Evolutionary conservation across 1,140 invertebrate species (phyloP), one percentile per base, ranked within the genome.

Genomic region (Muscidifurax raptorellus): DNA sequence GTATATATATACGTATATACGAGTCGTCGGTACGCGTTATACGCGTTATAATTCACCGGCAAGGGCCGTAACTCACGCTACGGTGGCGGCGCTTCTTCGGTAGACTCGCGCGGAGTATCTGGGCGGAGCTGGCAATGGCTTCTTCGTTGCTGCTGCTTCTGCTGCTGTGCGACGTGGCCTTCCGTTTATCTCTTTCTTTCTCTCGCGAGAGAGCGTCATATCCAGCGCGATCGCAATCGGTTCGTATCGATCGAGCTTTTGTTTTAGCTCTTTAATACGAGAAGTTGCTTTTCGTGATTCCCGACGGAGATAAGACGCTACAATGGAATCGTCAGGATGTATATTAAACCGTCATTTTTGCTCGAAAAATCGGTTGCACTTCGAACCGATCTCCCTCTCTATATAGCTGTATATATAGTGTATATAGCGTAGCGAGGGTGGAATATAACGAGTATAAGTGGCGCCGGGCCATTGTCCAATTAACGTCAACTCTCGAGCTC

Each of bases 41-140:
- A 90, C 88, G 87, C 88, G 88, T 91, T 92, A 90, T 91, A 92
- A 90, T 91, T 91, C 90, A 92, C 88, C 87, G 83, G 87, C 85
- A 86, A 87, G 83, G 89, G 90, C 87, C 89, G 90, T 92, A 92
- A 92, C 89, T 92, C 90, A 92, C 88, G 84, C 32, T 36, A 88
- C 85, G 85, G 79, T 86, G 77, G 27, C 40, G 44, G 80, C 66
- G 89, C 91, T 91, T 91, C 91, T 88, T 90, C 88, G 88, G 90
- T 89, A 91, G 90, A 90, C 87, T 87, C 87, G 88, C 86, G 87
- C 87, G 79, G 83, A 87, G 71, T 15, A 44, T 52, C 78, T 90
- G 90, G 90, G 89, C 89, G 90, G 90, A 89, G 88, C 87, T 87
- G 83, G 82, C 85, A 87, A 89, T 88, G 83, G 84, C 80, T 87